These are phyloP conservation scores for Iphiclides podalirius DNA, from an alignment of 2,888 invertebrate genomes.

Conservation along the genomic window DNA sequence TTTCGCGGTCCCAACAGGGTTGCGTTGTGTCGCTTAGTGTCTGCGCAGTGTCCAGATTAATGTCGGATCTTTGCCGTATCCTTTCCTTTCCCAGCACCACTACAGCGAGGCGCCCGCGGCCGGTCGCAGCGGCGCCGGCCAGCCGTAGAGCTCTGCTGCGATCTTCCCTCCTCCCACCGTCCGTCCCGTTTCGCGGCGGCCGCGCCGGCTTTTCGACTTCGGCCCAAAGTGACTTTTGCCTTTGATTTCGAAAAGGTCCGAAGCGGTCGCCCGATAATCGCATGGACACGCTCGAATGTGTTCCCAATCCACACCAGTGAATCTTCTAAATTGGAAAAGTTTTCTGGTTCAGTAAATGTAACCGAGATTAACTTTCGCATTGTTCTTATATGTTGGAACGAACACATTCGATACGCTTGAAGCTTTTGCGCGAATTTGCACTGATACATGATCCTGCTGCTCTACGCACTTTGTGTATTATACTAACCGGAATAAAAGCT, in stretches of 20 bases:
- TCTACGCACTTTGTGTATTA: background rate
- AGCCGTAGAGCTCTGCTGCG: constrained; percentile 30
- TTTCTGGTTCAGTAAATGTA: constrained; percentile 17
- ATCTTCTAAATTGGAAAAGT: constrained; percentile 3
- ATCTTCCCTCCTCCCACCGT: constrained; percentile 34
- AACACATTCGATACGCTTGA: constrained; percentile 10
- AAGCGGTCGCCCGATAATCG: constrained; percentile 7
- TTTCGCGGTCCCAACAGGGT: background rate
- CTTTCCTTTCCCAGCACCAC: constrained; percentile 40
- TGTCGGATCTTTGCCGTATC: constrained; percentile 30
- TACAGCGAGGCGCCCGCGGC: constrained; percentile 28
- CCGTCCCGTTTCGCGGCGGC: constrained; percentile 9
- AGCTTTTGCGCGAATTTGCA: background rate
- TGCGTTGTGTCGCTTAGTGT: background rate
- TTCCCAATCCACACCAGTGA: background rate
- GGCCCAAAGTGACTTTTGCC: constrained; percentile 9
- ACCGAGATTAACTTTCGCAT: constrained; percentile 12
- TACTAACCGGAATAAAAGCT: constrained; percentile 1
- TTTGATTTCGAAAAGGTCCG: constrained; percentile 5
- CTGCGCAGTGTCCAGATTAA: constrained; percentile 15
- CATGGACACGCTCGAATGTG: constrained; percentile 12
- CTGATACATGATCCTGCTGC: constrained; percentile 2
- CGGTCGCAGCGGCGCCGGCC: constrained; percentile 32
- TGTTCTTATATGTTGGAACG: background rate
- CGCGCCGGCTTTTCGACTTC: constrained; percentile 1